Evolutionary conservation across 2,797 vertebrate species (phyloP).

Genomic region (Cirrhinus molitorella): DNA sequence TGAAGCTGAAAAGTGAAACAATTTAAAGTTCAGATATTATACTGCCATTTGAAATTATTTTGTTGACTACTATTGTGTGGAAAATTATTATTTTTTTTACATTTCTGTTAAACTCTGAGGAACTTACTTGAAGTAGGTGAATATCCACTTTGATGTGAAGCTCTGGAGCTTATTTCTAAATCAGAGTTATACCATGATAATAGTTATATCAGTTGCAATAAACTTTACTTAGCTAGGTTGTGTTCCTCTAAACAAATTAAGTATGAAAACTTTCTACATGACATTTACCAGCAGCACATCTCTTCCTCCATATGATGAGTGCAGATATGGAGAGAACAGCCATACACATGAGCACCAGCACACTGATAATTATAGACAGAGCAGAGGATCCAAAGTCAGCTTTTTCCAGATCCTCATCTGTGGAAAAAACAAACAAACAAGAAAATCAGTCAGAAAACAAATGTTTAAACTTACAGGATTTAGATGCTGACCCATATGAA

Average conservation of each 20-base stretch:
- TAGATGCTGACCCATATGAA: background rate
- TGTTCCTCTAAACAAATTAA: background rate
- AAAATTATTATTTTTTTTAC: background rate
- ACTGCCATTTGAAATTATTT: background rate
- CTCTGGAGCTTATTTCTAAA: background rate
- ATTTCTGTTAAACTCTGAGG: background rate
- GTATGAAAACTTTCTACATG: background rate
- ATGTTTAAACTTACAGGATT: background rate
- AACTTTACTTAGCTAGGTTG: background rate
- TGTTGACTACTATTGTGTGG: background rate
- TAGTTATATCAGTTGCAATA: background rate
- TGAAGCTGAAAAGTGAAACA: background rate
- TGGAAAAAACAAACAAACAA: background rate
- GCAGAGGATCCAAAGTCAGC: background rate
- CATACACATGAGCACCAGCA: background rate
- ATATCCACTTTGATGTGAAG: background rate
- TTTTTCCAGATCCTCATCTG: conserved; percentile 3
- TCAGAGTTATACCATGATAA: background rate
- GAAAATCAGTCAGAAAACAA: background rate
- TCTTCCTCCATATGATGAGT: conserved; percentile 23
- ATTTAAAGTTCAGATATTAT: background rate
- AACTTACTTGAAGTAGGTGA: background rate
- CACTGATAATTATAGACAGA: background rate
- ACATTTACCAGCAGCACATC: background rate
- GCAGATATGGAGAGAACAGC: background rate